Evolutionary conservation across 1,140 invertebrate genomes (phyloP), one percentile per base, ranked within the genome.

Genomic region (Zophobas morio): DNA sequence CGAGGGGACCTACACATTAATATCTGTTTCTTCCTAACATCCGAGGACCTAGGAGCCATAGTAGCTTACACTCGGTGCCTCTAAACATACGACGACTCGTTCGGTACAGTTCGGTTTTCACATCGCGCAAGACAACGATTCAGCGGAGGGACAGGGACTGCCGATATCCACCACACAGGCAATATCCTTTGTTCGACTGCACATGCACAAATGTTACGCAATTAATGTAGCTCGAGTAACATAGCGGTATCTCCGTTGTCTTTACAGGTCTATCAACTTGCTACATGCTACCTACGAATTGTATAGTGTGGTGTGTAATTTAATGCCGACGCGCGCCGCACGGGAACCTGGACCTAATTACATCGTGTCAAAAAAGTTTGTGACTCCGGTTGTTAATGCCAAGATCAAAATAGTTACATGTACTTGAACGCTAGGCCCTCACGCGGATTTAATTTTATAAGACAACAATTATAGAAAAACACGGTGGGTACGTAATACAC

Each of bases 141-240:
- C n/a, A 54, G 32, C 51, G 57, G 71, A 70, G 71, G 76, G 70
- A 70, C 51, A 70, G 71, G 76, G 70, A 70, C 51, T 49, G 76
- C 60, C 76, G 39, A 66, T 66, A 66, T 40, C 37, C 6, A 60
- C 56, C 36, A 34, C 70, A 40, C 76, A 78, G 75, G 73, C 81
- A 76, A 81, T 73, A 78, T 78, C 80, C 80, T 82, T 82, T 82
- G 81, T 82, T 78, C 79, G 77, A 80, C 66, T 82, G 80, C 81
- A 82, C 81, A 81, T 82, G 81, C 81, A 82, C 80, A 80, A 79
- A 80, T 80, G 80, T 82, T 82, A 82, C 79, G 80, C 79, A 82
- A 81, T 70, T 75, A 70, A 47, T 60, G 34, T 60, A 36, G 8
- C 33, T 36, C 4, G 37, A 60, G 35, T 36, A 57, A 53, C 60